Evolutionary conservation across 2,888 invertebrate species (phyloP), one percentile per base, ranked within the genome.

Genomic region (Atrina japonica): DNA sequence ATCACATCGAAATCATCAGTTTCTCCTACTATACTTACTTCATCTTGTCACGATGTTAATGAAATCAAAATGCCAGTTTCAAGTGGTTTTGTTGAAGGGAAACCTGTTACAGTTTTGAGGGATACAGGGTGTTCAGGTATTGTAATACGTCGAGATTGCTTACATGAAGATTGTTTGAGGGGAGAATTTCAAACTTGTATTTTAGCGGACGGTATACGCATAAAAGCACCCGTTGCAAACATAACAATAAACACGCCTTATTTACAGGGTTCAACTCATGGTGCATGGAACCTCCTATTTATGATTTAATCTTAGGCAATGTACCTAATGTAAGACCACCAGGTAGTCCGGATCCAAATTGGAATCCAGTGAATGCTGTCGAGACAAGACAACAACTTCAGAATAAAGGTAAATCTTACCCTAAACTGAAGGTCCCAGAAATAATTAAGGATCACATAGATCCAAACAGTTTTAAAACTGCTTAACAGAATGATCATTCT

Each of bases 271-370:
- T 65, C 16, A n/a, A 55, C 14, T 61, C 71, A 25, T 35, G 67
- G 63, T 60, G 61, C 55, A 59, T 74, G 56, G 58, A 66, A 29
- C 47, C 27, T 14, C 71, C 71, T 6, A 27, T 71, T 35, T 74
- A 66, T 58, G 74, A 71, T 43, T 27, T 73, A 16, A 45, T 70
- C 9, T 35, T 70, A 9, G 70, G 73, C 23, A 72, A 72, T 27
- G 50, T 68, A 27, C 16, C 16, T 1, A 49, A 61, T 14, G 68
- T 53, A 3, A 45, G 72, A 58, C 5, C 21, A 23, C 61, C 61
- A 27, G 56, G 21, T n/a, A 21, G 41, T 30, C 61, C 55, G 49
- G 63, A 67, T 40, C 45, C 50, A 14, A 18, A 35, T 7, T 60
- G 30, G 52, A 11, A 16, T 3, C 5, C 3, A 23, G 27, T 18